phyloP scores from a whole-genome alignment of 1,140 invertebrate species.

The Ridgeia piscesae region DNA sequence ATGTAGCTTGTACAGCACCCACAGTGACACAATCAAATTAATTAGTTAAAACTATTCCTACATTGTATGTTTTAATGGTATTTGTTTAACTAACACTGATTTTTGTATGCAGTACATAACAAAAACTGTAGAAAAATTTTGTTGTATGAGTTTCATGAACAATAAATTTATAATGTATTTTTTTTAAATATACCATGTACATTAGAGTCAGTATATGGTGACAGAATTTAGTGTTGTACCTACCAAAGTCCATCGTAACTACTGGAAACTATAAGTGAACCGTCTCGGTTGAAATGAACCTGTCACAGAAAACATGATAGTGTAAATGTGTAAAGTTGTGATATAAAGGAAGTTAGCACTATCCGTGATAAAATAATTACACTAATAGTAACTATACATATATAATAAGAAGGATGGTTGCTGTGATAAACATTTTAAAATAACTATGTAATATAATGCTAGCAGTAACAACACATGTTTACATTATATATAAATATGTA shows the following conservation, averaged over 20 bases:
- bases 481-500: too few species aligned
- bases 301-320: conserved; percentile 14
- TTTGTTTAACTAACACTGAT: not conserved
- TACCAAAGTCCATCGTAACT: conserved; percentile 91
- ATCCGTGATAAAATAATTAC: too few species aligned
- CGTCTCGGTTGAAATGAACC: conserved; percentile 94
- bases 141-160: not conserved
- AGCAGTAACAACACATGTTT: too few species aligned
- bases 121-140: not conserved
- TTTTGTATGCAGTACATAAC: not conserved
- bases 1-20: not conserved
- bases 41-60: not conserved
- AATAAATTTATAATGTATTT: not conserved
- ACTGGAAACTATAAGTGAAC: conserved; percentile 95
- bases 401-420: not conserved
- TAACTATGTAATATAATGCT: too few species aligned
- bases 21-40: not conserved
- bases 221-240: not conserved
- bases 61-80: not conserved
- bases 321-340: not conserved
- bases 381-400: conserved; percentile 9
- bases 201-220: not conserved
- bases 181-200: not conserved
- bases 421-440: not conserved
- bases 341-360: not conserved